phyloP scores from a whole-genome alignment of 1,140 invertebrate species.

The Pteromalus puparum region DNA sequence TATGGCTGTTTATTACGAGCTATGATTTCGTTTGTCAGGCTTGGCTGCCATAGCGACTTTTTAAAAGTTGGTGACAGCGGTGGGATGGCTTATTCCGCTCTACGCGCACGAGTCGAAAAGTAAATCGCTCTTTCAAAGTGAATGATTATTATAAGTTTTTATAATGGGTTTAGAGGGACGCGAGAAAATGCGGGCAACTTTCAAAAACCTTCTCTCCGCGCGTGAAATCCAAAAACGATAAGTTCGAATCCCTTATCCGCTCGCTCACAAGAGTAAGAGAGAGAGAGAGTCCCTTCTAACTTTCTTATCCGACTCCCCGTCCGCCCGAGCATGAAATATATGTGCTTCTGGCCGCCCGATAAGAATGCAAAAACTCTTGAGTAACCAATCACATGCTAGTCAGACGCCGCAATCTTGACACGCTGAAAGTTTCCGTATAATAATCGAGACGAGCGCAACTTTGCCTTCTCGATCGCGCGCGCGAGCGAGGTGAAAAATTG shows the following conservation, averaged over 20 bases:
- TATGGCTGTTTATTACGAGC: too few species aligned
- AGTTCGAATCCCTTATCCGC: slow-evolving; percentile 11
- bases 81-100: too few species aligned
- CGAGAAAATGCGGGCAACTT: neutral
- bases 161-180: neutral
- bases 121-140: neutral
- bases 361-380: slow-evolving; percentile 19
- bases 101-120: neutral
- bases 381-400: slow-evolving; percentile 28
- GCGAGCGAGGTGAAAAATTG: neutral
- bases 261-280: too few species aligned
- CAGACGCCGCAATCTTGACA: slow-evolving; percentile 8
- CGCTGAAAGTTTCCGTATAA: slow-evolving; percentile 12
- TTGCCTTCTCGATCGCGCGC: neutral
- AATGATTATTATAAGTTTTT: neutral
- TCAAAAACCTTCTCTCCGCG: neutral
- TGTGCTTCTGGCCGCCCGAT: neutral
- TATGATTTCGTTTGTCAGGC: too few species aligned
- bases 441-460: slow-evolving; percentile 13
- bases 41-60: too few species aligned
- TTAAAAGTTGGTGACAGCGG: too few species aligned
- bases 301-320: slow-evolving; percentile 4
- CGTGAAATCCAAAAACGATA: slow-evolving; percentile 24
- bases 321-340: slow-evolving; percentile 17
- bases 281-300: slow-evolving; percentile 2